Evolutionary conservation across 2,888 invertebrate species (phyloP), one percentile per base, ranked within the genome.

Genomic region (Lasius platythorax): DNA sequence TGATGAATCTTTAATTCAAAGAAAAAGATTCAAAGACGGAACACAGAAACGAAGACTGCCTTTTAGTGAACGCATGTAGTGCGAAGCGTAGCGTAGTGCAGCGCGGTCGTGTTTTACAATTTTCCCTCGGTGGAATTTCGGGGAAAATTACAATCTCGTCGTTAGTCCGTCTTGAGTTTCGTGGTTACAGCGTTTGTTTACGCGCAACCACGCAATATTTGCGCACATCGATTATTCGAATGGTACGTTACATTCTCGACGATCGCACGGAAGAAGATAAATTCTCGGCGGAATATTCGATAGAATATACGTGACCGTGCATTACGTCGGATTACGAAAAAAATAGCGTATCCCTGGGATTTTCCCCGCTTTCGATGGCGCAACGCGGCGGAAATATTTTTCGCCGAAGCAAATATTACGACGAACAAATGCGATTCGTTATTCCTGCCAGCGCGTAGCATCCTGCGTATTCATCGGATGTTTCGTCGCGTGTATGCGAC

Each of bases 321-420:
- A 73, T 79, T 79, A 79, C 79, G 33, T 73, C 46, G 79, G 74
- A 79, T 79, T 74, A 79, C 23, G 73, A 61, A 73, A 61, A 79
- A 79, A 79, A 72, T 28, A 79, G 23, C 23, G 37, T 56, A 43
- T 79, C 18, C 37, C 28, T 11, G 37, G 23, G 33, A 68, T 46
- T 79, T 78, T 79, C 28, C 28, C 73, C 37, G 74, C 28, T 73
- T 37, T 37, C 28, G 46, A 73, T 73, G 33, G 37, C 33, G 61
- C 74, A 61, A 72, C 43, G 43, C 43, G 70, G 15, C 40, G 74
- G 46, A 74, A 79, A 79, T 61, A 61, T 79, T 79, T 73, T 43
- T 73, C 46, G 61, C 23, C 43, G 33, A 12, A 18, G 46, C 74
- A 81, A 81, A 81, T 81, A 73, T 81, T 81, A 61, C 73, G 74